Evolutionary conservation across 37 sponge, comb jelly and placozoan genomes (phyloP).

Genomic region (Agelas oroides): DNA sequence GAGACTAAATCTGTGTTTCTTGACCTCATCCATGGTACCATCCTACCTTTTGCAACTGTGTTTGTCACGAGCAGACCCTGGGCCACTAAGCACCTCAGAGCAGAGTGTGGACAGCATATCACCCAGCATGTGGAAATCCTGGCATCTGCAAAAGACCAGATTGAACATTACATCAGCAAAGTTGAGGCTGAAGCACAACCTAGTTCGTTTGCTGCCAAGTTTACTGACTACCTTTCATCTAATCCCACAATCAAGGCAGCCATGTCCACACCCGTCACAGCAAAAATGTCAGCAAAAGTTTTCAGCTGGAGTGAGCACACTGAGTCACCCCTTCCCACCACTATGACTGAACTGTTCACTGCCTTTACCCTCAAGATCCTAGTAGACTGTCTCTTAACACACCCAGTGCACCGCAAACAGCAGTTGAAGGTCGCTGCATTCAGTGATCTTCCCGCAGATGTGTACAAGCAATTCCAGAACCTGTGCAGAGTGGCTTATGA

Average conservation of each 20-base stretch:
- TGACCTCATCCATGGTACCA: conserved; percentile 2
- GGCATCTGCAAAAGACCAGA: conserved; percentile 27
- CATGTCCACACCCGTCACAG: no score
- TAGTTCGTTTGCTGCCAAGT: neutral
- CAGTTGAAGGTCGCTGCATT: no score
- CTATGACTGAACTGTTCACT: no score
- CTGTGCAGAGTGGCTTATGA: neutral
- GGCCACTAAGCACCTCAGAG: neutral
- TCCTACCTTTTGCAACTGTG: conserved; percentile 18
- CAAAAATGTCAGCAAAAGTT: conserved; percentile 5
- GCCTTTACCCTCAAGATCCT: no score
- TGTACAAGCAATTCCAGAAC: no score
- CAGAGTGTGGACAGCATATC: neutral
- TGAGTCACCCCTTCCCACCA: neutral
- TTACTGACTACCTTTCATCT: no score
- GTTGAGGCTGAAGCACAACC: neutral
- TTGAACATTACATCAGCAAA: conserved; percentile 12
- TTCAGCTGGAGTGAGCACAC: neutral
- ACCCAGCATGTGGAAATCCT: conserved; percentile 7
- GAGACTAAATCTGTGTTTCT: conserved; percentile 4
- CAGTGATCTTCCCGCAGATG: no score
- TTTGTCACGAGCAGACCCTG: conserved; percentile 41
- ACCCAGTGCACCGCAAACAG: no score
- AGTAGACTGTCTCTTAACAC: no score
- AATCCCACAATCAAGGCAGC: no score